Conservation (phyloP, 2,113 vertebrate species). For the Tricholaema leucomelas region DNA sequence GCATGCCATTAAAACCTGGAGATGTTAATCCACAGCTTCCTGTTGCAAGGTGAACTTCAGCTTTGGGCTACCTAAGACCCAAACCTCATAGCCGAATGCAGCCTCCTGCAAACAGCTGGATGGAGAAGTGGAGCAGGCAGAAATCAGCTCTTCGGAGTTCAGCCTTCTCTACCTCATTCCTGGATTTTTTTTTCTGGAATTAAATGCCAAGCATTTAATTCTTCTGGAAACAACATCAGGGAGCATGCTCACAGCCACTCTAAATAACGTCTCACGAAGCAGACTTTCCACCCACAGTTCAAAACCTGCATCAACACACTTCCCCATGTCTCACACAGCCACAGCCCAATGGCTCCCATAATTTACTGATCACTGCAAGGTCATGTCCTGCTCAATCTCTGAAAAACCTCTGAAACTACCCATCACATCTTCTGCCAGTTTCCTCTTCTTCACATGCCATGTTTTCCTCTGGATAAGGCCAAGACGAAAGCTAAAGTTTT, state of each 20-base stretch:
- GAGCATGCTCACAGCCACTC: not conserved
- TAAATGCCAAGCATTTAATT: not conserved
- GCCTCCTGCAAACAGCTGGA: not conserved
- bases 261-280: not conserved
- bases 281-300: not conserved
- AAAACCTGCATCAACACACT: not conserved
- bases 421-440: conserved; percentile 24
- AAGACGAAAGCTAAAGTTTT: conserved; percentile 39
- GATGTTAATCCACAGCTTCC: not conserved
- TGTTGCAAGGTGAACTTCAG: not conserved
- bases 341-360: not conserved
- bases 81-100: not conserved
- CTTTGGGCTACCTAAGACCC: not conserved
- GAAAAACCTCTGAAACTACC: conserved; percentile 36
- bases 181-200: no score
- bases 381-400: not conserved
- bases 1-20: not conserved
- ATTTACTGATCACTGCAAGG: conserved; percentile 2
- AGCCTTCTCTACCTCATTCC: not conserved
- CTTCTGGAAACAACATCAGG: not conserved
- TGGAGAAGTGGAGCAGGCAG: not conserved
- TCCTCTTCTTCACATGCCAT: conserved; percentile 42
- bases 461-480: conserved; percentile 46
- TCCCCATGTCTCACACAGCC: not conserved
- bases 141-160: not conserved